These are phyloP conservation scores for Agrypnia vestita DNA, from an alignment of 1,140 invertebrate species.

Conservation along the genomic window DNA sequence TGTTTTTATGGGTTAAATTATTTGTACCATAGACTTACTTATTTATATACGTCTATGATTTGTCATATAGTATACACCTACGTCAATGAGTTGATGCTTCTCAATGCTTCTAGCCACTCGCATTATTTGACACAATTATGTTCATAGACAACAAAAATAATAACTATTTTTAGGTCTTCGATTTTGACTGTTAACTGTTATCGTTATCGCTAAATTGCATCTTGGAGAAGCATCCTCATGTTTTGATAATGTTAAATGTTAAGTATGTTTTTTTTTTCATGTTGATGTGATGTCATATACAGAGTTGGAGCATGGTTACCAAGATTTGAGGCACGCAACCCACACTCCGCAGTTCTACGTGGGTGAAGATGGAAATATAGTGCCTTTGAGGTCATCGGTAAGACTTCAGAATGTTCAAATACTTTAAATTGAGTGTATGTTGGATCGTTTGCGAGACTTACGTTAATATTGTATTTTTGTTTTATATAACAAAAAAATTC, in stretches of 20 bases:
- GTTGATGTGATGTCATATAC: conserved; percentile 87
- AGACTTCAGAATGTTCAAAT: conserved; percentile 59
- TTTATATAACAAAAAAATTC: too few species aligned
- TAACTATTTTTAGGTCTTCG: conserved; percentile 4
- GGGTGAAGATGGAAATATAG: conserved; percentile 76
- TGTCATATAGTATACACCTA: too few species aligned
- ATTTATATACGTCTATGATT: too few species aligned
- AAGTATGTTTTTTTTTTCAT: conserved; percentile 13
- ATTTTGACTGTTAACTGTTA: conserved; percentile 11
- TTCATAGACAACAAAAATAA: neutral
- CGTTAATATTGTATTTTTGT: too few species aligned
- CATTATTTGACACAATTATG: neutral
- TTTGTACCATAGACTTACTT: too few species aligned
- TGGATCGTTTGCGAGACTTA: too few species aligned
- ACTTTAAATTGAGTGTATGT: neutral
- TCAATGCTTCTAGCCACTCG: neutral
- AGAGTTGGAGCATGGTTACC: conserved; percentile 91
- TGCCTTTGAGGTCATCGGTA: conserved; percentile 71
- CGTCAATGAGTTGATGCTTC: too few species aligned
- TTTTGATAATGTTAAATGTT: neutral
- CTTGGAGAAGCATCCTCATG: neutral
- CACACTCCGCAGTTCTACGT: conserved; percentile 79
- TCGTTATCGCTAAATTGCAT: conserved; percentile 27
- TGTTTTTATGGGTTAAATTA: too few species aligned
- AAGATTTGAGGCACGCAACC: conserved; percentile 81